Evolutionary conservation across 2,888 invertebrate species (phyloP).

Genomic region (Drosophila austrosaltans): DNA sequence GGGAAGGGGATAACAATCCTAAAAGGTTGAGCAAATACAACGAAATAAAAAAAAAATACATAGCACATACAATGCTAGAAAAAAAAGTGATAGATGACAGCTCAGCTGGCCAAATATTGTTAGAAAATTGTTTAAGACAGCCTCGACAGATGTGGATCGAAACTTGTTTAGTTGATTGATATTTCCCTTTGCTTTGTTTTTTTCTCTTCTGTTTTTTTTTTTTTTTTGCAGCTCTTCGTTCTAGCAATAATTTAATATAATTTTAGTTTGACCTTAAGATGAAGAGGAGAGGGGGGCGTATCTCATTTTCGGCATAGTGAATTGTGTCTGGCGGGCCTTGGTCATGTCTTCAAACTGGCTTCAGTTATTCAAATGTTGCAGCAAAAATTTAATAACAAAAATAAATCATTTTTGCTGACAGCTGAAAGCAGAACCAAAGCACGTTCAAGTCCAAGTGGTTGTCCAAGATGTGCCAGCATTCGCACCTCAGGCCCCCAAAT

Average conservation of each 20-base stretch:
- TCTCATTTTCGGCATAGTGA: conserved; percentile 9
- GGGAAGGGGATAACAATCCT: conserved; percentile 1
- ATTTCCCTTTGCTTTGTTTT: conserved; percentile 32
- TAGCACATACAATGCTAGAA: conserved; percentile 30
- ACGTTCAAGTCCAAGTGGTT: conserved; percentile 23
- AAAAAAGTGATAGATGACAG: conserved; percentile 66
- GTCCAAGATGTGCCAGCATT: conserved; percentile 10
- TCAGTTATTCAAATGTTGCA: conserved; percentile 67
- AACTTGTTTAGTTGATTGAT: conserved; percentile 68
- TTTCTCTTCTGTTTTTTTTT: conserved; percentile 7
- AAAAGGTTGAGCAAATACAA: conserved; percentile 35
- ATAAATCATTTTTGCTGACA: conserved; percentile 75
- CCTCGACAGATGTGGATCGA: conserved; percentile 62
- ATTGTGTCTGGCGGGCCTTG: background rate
- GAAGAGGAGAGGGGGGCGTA: background rate
- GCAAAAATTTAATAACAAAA: conserved; percentile 76
- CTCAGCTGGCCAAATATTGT: conserved; percentile 27
- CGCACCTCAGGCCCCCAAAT: conserved; percentile 15
- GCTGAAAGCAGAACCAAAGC: conserved; percentile 55
- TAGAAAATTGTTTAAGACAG: conserved; percentile 53
- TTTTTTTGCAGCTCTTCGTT: conserved; percentile 2
- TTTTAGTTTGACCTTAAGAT: conserved; percentile 17
- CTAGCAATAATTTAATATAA: conserved; percentile 13
- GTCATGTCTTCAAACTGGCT: conserved; percentile 2
- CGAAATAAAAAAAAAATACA: conserved; percentile 37